Evolutionary conservation across 2,888 invertebrate species (phyloP).

Genomic region (Chaitophorus viminalis): DNA sequence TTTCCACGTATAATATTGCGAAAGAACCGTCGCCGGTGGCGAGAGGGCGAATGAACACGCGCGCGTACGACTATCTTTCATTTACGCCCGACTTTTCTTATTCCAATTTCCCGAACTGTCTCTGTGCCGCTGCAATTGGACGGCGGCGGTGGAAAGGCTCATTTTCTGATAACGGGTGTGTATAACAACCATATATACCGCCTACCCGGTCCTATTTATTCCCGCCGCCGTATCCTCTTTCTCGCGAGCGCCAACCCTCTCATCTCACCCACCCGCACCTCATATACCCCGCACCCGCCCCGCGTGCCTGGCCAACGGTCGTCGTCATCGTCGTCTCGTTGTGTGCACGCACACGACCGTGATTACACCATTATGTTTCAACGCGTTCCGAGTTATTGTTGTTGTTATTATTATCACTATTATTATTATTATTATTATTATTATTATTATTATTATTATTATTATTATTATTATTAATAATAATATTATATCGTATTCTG

Average conservation of each 20-base stretch:
- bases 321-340: not conserved
- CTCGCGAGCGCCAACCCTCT: not conserved
- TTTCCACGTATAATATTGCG: slow-evolving; percentile 38
- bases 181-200: not conserved
- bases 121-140: slow-evolving; percentile 21
- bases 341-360: slow-evolving; percentile 45
- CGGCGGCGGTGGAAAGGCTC: slow-evolving; percentile 64
- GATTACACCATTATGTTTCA: slow-evolving; percentile 64
- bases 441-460: slow-evolving; percentile 49
- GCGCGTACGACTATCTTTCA: slow-evolving; percentile 65
- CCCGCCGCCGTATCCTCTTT: slow-evolving; percentile 64
- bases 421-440: slow-evolving; percentile 9
- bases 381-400: slow-evolving; percentile 63
- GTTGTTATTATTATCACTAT: slow-evolving; percentile 36
- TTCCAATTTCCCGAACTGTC: slow-evolving; percentile 66
- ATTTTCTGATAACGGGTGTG: slow-evolving; percentile 65
- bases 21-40: slow-evolving; percentile 7
- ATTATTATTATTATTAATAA: slow-evolving; percentile 27
- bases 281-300: not conserved
- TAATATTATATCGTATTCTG: not conserved
- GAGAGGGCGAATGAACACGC: slow-evolving; percentile 29
- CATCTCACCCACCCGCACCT: not conserved
- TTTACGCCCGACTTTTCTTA: slow-evolving; percentile 66
- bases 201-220: not conserved
- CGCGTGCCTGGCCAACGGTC: not conserved